Percentiles rank a stretch among this genome's conserved stretches.
phyloP scores from a whole-genome alignment of 2,113 vertebrate species.

The Halichoerus grypus region DNA sequence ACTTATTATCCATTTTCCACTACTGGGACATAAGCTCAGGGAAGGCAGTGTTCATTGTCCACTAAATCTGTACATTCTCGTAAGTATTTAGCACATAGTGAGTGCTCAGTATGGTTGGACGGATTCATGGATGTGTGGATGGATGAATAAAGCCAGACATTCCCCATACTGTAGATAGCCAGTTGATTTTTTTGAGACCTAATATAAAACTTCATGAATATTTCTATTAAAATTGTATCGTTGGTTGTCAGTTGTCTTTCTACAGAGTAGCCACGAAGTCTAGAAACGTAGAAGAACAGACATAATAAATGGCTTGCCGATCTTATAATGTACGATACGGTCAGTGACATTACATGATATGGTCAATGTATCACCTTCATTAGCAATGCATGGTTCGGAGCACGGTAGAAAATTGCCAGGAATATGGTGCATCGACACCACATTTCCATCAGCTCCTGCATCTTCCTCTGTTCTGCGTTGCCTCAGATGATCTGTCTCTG shows the following conservation, averaged over 20 bases:
- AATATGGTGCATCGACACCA: fast-evolving
- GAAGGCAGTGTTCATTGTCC: neutral
- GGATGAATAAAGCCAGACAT: neutral
- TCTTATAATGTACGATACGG: neutral
- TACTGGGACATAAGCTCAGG: neutral
- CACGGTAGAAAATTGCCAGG: neutral
- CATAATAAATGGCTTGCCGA: neutral
- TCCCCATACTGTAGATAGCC: neutral
- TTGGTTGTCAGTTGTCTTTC: slow-evolving; percentile 36
- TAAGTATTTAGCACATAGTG: neutral
- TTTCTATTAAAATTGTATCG: slow-evolving; percentile 26
- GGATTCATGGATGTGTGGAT: neutral
- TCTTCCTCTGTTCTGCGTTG: neutral
- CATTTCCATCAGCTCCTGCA: neutral
- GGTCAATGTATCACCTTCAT: neutral
- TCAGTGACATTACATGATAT: neutral
- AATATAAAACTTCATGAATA: slow-evolving; percentile 6
- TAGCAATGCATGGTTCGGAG: neutral
- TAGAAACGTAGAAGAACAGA: neutral
- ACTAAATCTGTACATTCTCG: neutral
- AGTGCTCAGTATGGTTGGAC: neutral
- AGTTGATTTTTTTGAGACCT: neutral
- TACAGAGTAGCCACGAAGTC: neutral
- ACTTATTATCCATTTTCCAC: neutral
- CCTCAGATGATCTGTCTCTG: neutral